These are phyloP conservation scores for Scaptomyza montana DNA, from an alignment of 1,140 invertebrate species.

Conservation along the genomic window DNA sequence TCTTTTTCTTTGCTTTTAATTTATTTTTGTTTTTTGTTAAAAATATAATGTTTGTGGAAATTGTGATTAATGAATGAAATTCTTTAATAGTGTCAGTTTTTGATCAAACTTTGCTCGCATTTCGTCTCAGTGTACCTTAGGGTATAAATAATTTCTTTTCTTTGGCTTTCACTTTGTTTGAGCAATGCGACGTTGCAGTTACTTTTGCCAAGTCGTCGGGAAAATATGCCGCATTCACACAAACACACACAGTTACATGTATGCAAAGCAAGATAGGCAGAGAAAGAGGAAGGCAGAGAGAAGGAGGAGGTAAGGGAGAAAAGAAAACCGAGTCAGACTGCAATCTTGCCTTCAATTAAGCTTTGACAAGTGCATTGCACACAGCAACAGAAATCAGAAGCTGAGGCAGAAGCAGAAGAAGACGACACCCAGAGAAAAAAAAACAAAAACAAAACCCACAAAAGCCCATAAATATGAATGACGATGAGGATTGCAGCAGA, in stretches of 20 bases:
- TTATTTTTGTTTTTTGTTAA: no score
- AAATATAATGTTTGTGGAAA: no score
- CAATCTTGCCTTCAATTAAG: slow-evolving; percentile 83
- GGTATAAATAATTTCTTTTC: slow-evolving; percentile 73
- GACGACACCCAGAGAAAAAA: slow-evolving; percentile 37
- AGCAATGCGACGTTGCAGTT: slow-evolving; percentile 56
- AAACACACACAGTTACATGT: slow-evolving; percentile 5
- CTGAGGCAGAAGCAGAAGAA: slow-evolving; percentile 31
- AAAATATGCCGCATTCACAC: slow-evolving; percentile 78
- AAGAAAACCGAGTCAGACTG: slow-evolving; percentile 60
- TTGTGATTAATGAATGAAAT: no score
- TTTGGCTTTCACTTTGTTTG: slow-evolving; percentile 76
- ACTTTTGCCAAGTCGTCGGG: slow-evolving; percentile 78
- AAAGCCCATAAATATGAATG: slow-evolving; percentile 78
- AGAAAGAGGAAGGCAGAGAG: slow-evolving; percentile 3
- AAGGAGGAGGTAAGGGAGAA: slow-evolving; percentile 21
- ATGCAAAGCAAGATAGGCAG: not conserved
- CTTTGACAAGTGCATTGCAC: slow-evolving; percentile 83
- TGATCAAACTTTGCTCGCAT: not conserved
- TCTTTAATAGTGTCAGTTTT: no score
- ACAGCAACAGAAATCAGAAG: slow-evolving; percentile 38
- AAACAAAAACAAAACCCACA: slow-evolving; percentile 50
- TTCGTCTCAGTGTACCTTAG: slow-evolving; percentile 30
- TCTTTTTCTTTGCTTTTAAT: no score
- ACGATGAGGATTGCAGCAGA: slow-evolving; percentile 29